Conservation (phyloP, 2,888 invertebrate genomes). For the Stomorhina lunata region DNA sequence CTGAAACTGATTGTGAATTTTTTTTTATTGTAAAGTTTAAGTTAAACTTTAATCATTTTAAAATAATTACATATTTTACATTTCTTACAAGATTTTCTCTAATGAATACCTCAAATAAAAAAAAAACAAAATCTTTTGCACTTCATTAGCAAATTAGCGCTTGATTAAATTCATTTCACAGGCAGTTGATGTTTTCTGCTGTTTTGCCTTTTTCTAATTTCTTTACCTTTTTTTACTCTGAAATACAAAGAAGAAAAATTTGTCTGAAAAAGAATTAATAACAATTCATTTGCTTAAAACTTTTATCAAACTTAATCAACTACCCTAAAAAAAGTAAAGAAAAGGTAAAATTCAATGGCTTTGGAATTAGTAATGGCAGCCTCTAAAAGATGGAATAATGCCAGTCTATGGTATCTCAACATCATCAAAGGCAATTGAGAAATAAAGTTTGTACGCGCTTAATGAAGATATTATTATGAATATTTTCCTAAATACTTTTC, state of each 20-base stretch:
- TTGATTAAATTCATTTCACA: conserved; percentile 47
- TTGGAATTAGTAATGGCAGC: conserved; percentile 6
- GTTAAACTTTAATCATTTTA: not conserved
- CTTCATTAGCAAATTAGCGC: conserved; percentile 54
- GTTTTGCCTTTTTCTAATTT: not conserved
- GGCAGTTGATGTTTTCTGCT: not conserved
- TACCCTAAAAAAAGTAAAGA: not conserved
- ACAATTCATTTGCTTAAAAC: conserved; percentile 47
- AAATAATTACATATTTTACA: not conserved
- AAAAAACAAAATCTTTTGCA: conserved; percentile 33
- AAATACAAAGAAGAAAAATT: not conserved
- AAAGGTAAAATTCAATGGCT: conserved; percentile 43
- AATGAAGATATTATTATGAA: conserved; percentile 54
- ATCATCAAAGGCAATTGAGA: conserved; percentile 19
- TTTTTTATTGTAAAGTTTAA: not conserved
- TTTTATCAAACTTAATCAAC: conserved; percentile 34
- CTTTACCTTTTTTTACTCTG: not conserved
- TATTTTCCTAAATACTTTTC: not conserved
- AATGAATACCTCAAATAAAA: not conserved
- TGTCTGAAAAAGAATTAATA: conserved; percentile 36
- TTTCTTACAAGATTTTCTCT: not conserved
- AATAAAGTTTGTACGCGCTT: conserved; percentile 30
- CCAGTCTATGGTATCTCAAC: conserved; percentile 15
- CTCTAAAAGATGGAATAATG: not conserved
- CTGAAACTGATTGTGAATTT: too few relatives aligned